Conservation (phyloP, 2,888 invertebrate species). For the Thalpophila matura region DNA sequence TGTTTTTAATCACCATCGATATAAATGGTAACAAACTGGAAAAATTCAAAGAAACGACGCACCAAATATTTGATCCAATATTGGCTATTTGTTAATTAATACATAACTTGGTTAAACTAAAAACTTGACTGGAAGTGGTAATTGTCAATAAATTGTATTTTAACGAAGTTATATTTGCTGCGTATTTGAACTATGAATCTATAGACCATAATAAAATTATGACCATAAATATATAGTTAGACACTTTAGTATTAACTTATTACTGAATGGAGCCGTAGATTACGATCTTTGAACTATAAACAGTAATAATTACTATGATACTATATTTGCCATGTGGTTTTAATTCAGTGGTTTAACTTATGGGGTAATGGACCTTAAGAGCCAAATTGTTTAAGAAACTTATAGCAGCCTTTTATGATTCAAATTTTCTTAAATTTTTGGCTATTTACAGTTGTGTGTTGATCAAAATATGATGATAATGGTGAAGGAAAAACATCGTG, state of each 20-base stretch:
- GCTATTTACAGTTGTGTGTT: too few species aligned
- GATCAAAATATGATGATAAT: too few species aligned
- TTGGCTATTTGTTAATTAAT: conserved; percentile 48
- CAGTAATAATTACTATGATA: neutral
- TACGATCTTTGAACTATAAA: conserved; percentile 21
- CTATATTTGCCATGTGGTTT: conserved; percentile 6
- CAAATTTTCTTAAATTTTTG: too few species aligned
- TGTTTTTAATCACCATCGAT: conserved; percentile 2
- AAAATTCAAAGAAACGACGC: conserved; percentile 9
- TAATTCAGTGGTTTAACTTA: neutral
- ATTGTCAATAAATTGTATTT: conserved; percentile 67
- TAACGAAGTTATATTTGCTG: conserved; percentile 57
- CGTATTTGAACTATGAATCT: conserved; percentile 50
- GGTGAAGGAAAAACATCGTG: too few species aligned
- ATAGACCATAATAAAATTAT: conserved; percentile 40
- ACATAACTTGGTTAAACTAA: conserved; percentile 35
- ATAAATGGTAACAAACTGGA: conserved; percentile 11
- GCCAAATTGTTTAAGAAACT: too few species aligned
- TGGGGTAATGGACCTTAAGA: neutral
- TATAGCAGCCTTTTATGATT: too few species aligned
- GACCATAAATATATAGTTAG: conserved; percentile 39
- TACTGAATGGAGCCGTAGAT: conserved; percentile 10
- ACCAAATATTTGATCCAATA: conserved; percentile 46
- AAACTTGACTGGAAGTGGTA: conserved; percentile 59
- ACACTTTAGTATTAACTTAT: conserved; percentile 30